phyloP scores from a whole-genome alignment of 1,140 invertebrate genomes.

The Tenebrio molitor region DNA sequence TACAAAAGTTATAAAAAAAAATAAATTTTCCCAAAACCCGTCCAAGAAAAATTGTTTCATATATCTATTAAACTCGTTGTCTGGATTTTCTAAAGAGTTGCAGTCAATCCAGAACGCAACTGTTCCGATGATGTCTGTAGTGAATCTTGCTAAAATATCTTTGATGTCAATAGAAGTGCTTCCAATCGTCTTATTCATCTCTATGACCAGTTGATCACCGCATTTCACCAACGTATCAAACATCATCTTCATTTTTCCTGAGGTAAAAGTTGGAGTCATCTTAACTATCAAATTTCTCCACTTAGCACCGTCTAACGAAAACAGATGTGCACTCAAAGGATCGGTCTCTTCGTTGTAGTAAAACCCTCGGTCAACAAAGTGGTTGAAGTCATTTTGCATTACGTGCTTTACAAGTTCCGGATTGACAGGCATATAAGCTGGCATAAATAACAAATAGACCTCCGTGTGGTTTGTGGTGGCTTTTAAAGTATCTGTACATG shows the following conservation, averaged over 20 bases:
- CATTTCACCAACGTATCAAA: slow-evolving; percentile 51
- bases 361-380: slow-evolving; percentile 67
- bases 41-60: slow-evolving; percentile 54
- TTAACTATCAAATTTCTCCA: no score
- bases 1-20: background rate
- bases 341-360: slow-evolving; percentile 66
- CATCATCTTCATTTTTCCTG: no score
- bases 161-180: slow-evolving; percentile 62
- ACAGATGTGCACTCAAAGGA: slow-evolving; percentile 67
- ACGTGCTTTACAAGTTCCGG: no score
- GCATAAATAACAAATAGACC: slow-evolving; percentile 44
- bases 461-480: slow-evolving; percentile 35
- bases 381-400: slow-evolving; percentile 67
- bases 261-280: no score
- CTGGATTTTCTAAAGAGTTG: slow-evolving; percentile 68
- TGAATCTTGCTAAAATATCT: slow-evolving; percentile 67
- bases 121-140: slow-evolving; percentile 70
- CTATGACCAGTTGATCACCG: slow-evolving; percentile 64
- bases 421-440: slow-evolving; percentile 65
- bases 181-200: slow-evolving; percentile 49
- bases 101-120: slow-evolving; percentile 72
- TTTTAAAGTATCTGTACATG: slow-evolving; percentile 44
- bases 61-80: slow-evolving; percentile 68
- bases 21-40: background rate
- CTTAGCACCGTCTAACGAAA: slow-evolving; percentile 65